phyloP scores from a whole-genome alignment of 2,888 invertebrate genomes.

The Diarsia dahlii region DNA sequence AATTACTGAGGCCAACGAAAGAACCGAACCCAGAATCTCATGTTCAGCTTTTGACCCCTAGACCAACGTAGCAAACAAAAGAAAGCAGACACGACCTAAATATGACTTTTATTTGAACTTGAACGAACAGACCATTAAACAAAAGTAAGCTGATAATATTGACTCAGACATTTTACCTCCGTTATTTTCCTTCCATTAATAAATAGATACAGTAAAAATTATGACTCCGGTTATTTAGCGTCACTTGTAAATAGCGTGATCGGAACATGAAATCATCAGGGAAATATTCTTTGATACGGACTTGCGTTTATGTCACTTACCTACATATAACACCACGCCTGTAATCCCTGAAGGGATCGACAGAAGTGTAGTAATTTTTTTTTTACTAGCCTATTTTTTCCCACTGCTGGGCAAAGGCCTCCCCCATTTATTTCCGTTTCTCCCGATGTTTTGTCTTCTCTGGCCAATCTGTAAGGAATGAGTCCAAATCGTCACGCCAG shows the following conservation, averaged over 20 bases:
- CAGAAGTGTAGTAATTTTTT: not conserved
- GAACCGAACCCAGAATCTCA: too few species aligned
- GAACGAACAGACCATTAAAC: not conserved
- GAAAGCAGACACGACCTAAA: too few species aligned
- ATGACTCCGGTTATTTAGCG: conserved; percentile 10
- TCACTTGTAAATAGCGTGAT: conserved; percentile 51
- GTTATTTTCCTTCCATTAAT: conserved; percentile 49
- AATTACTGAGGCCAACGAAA: too few species aligned
- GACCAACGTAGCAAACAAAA: too few species aligned
- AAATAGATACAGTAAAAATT: conserved; percentile 18
- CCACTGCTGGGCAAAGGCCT: too few species aligned
- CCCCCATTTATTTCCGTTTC: too few species aligned
- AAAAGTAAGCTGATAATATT: conserved; percentile 17
- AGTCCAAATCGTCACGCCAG: too few species aligned
- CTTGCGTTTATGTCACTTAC: not conserved
- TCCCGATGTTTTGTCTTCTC: too few species aligned
- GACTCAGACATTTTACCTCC: conserved; percentile 22
- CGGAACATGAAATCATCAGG: conserved; percentile 46
- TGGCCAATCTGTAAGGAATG: too few species aligned
- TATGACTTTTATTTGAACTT: conserved; percentile 4
- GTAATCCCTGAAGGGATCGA: not conserved
- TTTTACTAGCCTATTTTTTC: too few species aligned
- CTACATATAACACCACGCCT: not conserved
- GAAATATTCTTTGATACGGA: conserved; percentile 26
- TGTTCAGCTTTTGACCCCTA: too few species aligned